These are phyloP conservation scores for Brassicogethes aeneus DNA, from an alignment of 2,888 invertebrate species.

Conservation along the genomic window DNA sequence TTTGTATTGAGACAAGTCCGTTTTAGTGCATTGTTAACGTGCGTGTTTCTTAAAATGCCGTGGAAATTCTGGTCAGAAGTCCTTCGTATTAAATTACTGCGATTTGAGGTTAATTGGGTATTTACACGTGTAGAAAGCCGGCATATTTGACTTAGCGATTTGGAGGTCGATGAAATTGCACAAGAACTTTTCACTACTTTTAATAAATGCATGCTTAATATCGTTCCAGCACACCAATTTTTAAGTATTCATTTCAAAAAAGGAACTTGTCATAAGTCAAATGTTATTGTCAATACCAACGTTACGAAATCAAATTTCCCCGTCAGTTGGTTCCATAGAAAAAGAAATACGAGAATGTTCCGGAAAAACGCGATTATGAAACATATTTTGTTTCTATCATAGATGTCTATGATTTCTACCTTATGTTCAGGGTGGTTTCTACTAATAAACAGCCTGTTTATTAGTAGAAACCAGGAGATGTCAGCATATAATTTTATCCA, in stretches of 20 bases:
- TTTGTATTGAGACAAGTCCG: not conserved
- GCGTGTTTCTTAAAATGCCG: not conserved
- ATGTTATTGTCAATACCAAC: not conserved
- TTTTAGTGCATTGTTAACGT: not conserved
- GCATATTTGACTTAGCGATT: not conserved
- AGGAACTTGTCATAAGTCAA: not conserved
- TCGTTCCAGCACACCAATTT: not conserved
- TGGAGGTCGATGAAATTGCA: not conserved
- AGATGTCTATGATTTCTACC: no score
- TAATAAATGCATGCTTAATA: not conserved
- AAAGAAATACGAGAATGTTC: not conserved
- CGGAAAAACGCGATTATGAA: no score
- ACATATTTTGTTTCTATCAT: no score
- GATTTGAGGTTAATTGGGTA: not conserved
- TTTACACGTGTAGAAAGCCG: not conserved
- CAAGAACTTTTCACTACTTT: conserved; percentile 1
- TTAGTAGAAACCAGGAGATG: no score
- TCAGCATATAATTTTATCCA: no score
- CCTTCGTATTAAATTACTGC: not conserved
- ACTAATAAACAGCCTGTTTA: no score
- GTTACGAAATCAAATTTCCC: not conserved
- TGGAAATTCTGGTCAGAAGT: not conserved
- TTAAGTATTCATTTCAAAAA: not conserved
- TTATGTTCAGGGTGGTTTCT: no score
- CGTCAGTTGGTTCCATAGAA: not conserved